phyloP scores from a whole-genome alignment of 2,113 vertebrate species.

The Dendrocopos noguchii region DNA sequence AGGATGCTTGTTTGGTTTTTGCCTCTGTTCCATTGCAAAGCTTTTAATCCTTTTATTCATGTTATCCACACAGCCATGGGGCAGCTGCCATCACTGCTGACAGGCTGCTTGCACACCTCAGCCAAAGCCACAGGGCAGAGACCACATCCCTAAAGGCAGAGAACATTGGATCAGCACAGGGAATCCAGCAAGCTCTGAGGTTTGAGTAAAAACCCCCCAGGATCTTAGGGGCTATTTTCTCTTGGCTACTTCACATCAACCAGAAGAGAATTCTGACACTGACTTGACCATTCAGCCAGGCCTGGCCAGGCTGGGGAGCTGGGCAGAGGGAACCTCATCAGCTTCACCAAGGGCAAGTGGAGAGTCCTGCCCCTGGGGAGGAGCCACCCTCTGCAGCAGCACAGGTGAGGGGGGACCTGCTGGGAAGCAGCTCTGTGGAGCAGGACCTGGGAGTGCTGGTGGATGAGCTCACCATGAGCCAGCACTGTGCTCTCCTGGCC shows the following conservation, averaged over 20 bases:
- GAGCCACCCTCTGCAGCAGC: no score
- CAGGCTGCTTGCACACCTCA: neutral
- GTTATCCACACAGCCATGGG: neutral
- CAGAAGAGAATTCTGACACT: neutral
- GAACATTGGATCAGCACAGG: neutral
- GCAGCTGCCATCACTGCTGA: neutral
- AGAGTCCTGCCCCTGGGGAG: no score
- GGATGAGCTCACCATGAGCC: no score
- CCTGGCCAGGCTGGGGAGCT: no score
- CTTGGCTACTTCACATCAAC: neutral
- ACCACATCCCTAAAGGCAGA: neutral
- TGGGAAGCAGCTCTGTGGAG: no score
- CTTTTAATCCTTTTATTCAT: slow-evolving; percentile 15
- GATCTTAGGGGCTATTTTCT: neutral
- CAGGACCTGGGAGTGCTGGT: no score
- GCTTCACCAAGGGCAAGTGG: no score
- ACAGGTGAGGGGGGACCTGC: no score
- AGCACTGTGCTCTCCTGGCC: no score
- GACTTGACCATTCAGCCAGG: neutral
- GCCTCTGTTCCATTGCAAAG: slow-evolving; percentile 60
- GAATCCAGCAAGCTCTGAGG: neutral
- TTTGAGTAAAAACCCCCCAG: no score
- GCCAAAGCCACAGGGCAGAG: neutral
- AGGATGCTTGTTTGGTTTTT: slow-evolving; percentile 57
- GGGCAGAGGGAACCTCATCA: no score